Conservation (phyloP, 92 coral and sea anemone genomes). For the Desmophyllum pertusum region DNA sequence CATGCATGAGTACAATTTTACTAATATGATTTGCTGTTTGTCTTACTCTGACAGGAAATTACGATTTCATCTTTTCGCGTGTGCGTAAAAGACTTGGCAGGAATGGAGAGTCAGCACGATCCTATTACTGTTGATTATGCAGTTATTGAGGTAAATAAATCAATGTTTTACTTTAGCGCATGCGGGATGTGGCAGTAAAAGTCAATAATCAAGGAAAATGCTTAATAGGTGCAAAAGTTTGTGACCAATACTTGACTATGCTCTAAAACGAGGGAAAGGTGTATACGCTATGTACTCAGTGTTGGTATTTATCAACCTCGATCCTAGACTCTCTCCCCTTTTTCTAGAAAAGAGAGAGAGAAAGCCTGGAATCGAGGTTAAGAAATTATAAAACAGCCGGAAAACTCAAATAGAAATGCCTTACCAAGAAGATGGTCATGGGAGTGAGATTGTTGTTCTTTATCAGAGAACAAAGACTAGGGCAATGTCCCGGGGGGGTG, state of each 20-base stretch:
- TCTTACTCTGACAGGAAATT: slow-evolving; percentile 43
- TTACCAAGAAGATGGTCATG: too few relatives aligned
- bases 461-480: too few relatives aligned
- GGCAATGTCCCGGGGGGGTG: too few relatives aligned
- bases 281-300: too few relatives aligned
- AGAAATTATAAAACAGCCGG: too few relatives aligned
- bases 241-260: background rate
- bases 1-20: background rate
- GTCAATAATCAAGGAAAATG: too few relatives aligned
- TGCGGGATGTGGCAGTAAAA: too few relatives aligned
- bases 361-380: too few relatives aligned
- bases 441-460: too few relatives aligned
- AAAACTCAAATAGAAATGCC: too few relatives aligned
- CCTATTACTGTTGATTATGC: slow-evolving; percentile 64
- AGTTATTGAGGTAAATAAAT: slow-evolving; percentile 48
- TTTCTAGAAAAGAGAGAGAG: too few relatives aligned
- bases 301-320: background rate
- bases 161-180: background rate
- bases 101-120: slow-evolving; percentile 59
- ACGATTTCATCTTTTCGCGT: slow-evolving; percentile 47
- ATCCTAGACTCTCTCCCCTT: too few relatives aligned
- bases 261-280: background rate
- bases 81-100: slow-evolving; percentile 71
- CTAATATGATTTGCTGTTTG: background rate
- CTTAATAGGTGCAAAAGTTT: background rate